These are phyloP conservation scores for Danaus chrysippus DNA, from an alignment of 2,888 invertebrate genomes.

Conservation along the genomic window DNA sequence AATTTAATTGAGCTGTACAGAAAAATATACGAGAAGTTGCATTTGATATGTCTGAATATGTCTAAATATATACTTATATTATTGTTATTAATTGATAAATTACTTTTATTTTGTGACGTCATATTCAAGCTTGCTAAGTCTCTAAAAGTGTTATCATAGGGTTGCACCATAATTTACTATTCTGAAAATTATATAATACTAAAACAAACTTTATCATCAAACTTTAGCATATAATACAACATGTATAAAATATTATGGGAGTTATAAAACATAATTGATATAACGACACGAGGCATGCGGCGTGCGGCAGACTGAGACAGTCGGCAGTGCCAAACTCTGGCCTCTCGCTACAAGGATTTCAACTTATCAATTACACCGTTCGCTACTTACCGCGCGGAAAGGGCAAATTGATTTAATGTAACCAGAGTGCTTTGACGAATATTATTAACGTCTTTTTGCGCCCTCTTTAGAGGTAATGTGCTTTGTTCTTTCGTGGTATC, in stretches of 20 bases:
- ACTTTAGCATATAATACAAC: too few relatives aligned
- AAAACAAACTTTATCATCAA: too few relatives aligned
- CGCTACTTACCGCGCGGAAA: constrained; percentile 79
- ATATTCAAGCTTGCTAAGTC: too few relatives aligned
- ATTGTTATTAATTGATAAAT: too few relatives aligned
- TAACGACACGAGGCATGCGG: constrained; percentile 24
- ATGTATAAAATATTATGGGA: constrained; percentile 12
- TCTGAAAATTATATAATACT: too few relatives aligned
- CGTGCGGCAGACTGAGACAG: constrained; percentile 31
- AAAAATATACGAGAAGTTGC: too few relatives aligned
- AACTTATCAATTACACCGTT: constrained; percentile 80
- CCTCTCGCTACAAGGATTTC: constrained; percentile 76
- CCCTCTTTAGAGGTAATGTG: constrained; percentile 69
- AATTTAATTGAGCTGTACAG: too few relatives aligned
- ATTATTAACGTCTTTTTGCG: constrained; percentile 79
- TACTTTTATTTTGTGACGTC: too few relatives aligned
- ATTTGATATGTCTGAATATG: too few relatives aligned
- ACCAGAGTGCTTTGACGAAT: constrained; percentile 80
- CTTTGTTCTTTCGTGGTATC: constrained; percentile 75
- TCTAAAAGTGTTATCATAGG: too few relatives aligned
- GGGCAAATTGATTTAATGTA: constrained; percentile 80
- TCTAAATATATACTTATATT: too few relatives aligned
- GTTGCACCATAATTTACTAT: too few relatives aligned
- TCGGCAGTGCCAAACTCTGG: constrained; percentile 69
- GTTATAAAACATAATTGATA: constrained; percentile 25